A percentile compares a stretch with the other conserved stretches of the same genome.
These are phyloP conservation scores for Pampus argenteus DNA, from an alignment of 2,797 vertebrate species.

Conservation along the genomic window DNA sequence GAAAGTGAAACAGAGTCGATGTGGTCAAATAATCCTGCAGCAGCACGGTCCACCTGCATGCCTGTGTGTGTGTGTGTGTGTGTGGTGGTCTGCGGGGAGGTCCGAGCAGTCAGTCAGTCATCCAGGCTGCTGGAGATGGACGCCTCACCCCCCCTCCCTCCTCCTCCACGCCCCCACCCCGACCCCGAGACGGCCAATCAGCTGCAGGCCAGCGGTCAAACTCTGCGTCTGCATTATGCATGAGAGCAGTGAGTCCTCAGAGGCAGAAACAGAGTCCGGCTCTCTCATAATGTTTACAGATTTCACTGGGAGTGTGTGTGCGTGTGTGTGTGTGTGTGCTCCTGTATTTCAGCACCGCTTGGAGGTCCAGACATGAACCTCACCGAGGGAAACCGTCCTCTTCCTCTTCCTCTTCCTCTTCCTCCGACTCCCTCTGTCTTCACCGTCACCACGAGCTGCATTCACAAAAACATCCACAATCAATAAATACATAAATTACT, in stretches of 20 bases:
- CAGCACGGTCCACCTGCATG: slow-evolving; percentile 46
- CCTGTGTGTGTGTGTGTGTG: slow-evolving; percentile 21
- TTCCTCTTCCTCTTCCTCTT: slow-evolving; percentile 13
- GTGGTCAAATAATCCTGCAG: slow-evolving; percentile 50
- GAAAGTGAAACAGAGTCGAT: slow-evolving; percentile 26
- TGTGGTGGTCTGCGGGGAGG: slow-evolving; percentile 25
- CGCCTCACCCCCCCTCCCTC: slow-evolving; percentile 6
- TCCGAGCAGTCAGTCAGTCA: slow-evolving; percentile 48
- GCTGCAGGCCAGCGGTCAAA: slow-evolving; percentile 82
- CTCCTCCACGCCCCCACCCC: slow-evolving; percentile 15
- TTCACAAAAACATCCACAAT: slow-evolving; percentile 11
- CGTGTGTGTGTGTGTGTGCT: slow-evolving; percentile 26
- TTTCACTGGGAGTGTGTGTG: slow-evolving; percentile 32
- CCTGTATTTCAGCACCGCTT: slow-evolving; percentile 13
- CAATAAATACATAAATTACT: not conserved
- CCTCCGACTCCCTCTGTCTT: not conserved
- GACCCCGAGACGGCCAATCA: slow-evolving; percentile 74
- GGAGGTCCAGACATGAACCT: slow-evolving; percentile 12
- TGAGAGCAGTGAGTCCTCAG: slow-evolving; percentile 67
- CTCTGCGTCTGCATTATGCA: slow-evolving; percentile 78
- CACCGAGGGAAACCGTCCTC: slow-evolving; percentile 24
- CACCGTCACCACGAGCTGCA: not conserved
- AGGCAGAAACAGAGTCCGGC: slow-evolving; percentile 45
- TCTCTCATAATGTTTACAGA: slow-evolving; percentile 64
- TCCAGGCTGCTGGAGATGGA: slow-evolving; percentile 54